Percentiles rank a stretch among this genome's conserved stretches.
Conservation (phyloP, 2,888 invertebrate genomes). For the Flexamia atlantica region DNA sequence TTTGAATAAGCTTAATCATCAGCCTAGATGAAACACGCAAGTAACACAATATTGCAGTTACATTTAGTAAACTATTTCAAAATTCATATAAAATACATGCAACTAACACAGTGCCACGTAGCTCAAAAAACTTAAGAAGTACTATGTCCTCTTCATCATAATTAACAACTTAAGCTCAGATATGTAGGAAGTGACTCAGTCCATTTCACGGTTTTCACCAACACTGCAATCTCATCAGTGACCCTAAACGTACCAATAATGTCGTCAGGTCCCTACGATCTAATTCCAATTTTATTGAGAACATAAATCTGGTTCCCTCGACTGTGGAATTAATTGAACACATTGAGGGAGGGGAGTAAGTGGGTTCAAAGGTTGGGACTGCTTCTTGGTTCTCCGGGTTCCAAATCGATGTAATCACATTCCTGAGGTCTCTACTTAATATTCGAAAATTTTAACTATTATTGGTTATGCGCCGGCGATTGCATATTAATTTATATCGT, state of each 20-base stretch:
- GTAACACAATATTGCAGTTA: too few species aligned
- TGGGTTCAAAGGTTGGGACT: neutral
- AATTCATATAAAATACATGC: too few species aligned
- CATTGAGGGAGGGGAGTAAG: conserved; percentile 2
- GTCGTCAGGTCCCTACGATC: conserved; percentile 24
- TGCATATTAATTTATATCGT: too few species aligned
- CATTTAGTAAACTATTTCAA: too few species aligned
- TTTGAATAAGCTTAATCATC: too few species aligned
- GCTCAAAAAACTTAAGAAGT: too few species aligned
- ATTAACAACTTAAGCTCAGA: too few species aligned
- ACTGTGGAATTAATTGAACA: conserved; percentile 29
- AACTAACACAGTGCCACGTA: too few species aligned
- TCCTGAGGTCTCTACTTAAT: neutral
- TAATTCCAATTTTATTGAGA: conserved; percentile 33
- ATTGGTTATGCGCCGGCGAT: too few species aligned
- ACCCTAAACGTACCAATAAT: conserved; percentile 39
- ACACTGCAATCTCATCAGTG: conserved; percentile 16
- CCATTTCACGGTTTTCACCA: conserved; percentile 4
- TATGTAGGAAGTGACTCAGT: neutral
- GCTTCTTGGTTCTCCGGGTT: neutral
- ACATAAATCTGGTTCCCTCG: conserved; percentile 22
- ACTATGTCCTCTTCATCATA: too few species aligned
- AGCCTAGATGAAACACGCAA: too few species aligned
- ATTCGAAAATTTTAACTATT: too few species aligned
- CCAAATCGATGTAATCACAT: neutral